A percentile compares a stretch with the other conserved stretches of the same genome.
Conservation (phyloP, 2,888 invertebrate species). For the Drosophila pseudotakahashii region DNA sequence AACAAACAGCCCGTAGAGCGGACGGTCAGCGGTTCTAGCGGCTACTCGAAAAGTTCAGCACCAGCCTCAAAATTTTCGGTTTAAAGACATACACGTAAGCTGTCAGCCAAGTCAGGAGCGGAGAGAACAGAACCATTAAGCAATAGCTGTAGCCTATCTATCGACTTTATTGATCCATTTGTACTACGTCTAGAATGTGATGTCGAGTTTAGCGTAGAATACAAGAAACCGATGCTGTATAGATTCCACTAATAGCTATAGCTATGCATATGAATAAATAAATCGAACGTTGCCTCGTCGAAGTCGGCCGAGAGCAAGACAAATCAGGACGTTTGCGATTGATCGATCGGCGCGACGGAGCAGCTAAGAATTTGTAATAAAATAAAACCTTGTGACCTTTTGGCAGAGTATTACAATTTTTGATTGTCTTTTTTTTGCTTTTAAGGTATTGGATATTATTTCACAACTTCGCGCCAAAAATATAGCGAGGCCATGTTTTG, state of each 20-base stretch:
- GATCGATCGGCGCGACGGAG: background rate
- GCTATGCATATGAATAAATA: conserved; percentile 43
- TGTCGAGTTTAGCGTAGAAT: conserved; percentile 30
- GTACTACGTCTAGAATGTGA: conserved; percentile 11
- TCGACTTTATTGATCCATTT: conserved; percentile 21
- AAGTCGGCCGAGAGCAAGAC: conserved; percentile 2
- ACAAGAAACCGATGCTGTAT: conserved; percentile 46
- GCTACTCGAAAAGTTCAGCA: conserved; percentile 8
- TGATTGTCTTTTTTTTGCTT: background rate
- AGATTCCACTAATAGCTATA: conserved; percentile 63
- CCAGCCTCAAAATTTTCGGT: background rate
- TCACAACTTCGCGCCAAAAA: background rate
- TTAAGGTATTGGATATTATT: background rate
- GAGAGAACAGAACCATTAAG: background rate
- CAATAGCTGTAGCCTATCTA: conserved; percentile 6
- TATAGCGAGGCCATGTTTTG: background rate
- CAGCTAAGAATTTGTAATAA: conserved; percentile 16
- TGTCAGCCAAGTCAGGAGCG: too few species aligned
- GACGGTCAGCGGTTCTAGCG: conserved; percentile 12
- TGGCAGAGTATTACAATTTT: conserved; percentile 24
- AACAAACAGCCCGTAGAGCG: conserved; percentile 21
- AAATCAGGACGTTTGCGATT: conserved; percentile 3
- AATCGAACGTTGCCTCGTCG: conserved; percentile 6
- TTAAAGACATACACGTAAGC: background rate
- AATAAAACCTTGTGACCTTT: conserved; percentile 19